These are phyloP conservation scores for Hipposideros larvatus DNA, from an alignment of 2,797 vertebrate species.

Conservation along the genomic window DNA sequence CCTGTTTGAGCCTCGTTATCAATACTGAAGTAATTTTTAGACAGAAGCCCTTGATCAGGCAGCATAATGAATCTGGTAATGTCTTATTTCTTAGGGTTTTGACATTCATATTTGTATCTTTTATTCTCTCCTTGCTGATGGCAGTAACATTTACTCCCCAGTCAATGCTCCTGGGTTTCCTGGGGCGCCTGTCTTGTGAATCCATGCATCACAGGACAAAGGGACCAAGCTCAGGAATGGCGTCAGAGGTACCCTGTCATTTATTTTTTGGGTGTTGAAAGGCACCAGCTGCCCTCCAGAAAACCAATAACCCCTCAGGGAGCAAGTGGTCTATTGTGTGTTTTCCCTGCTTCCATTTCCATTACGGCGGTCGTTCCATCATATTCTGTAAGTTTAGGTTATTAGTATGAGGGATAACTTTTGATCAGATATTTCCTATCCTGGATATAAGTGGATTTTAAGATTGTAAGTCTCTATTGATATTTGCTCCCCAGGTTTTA, in stretches of 20 bases:
- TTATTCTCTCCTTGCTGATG: not conserved
- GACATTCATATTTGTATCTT: slow-evolving; percentile 17
- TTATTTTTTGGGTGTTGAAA: slow-evolving; percentile 34
- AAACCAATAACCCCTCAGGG: slow-evolving; percentile 52
- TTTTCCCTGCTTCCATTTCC: not conserved
- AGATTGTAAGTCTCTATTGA: not conserved
- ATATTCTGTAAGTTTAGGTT: not conserved
- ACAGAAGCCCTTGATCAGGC: not conserved
- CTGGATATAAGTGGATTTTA: not conserved
- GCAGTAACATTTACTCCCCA: not conserved
- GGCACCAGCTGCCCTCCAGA: slow-evolving; percentile 29
- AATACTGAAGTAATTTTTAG: not conserved
- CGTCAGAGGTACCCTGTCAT: not conserved
- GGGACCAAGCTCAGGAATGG: not conserved
- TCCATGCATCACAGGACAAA: not conserved
- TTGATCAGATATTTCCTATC: not conserved
- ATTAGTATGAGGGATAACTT: not conserved
- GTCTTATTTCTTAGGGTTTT: not conserved
- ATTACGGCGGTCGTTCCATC: not conserved
- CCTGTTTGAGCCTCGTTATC: not conserved
- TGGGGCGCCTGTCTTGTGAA: slow-evolving; percentile 9
- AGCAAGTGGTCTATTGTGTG: not conserved
- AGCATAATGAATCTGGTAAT: not conserved
- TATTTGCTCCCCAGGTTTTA: not conserved
- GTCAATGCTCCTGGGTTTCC: slow-evolving; percentile 41